Base-by-base conservation (phyloP, 2,888 invertebrate genomes). In the Limnephilus rhombicus region DNA sequence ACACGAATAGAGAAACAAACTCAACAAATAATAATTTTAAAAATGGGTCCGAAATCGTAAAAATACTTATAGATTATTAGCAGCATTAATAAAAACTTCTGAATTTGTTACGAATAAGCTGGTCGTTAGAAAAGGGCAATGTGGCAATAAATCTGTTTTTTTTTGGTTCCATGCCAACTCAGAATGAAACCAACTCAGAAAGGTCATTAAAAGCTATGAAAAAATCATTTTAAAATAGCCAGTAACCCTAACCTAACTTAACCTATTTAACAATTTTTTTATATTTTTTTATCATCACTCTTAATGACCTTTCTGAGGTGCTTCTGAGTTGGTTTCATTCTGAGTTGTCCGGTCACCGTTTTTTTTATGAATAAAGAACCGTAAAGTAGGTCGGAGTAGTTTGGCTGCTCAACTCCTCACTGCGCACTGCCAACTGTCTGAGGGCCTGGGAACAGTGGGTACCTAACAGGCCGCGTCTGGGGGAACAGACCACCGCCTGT, bases 331-430 rank as follows among this genome's bases (percentile, higher is more conserved):
- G n/a, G n/a, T n/a, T n/a, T n/a, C n/a, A n/a, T n/a, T n/a, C n/a
- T n/a, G n/a, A n/a, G n/a, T n/a, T n/a, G n/a, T n/a, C n/a, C n/a
- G n/a, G n/a, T n/a, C n/a, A n/a, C n/a, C n/a, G n/a, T n/a, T n/a
- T n/a, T n/a, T 91, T 91, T 85, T 91, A 41, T 80, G 86, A 91
- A 91, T 91, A 88, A 91, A 88, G 88, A 68, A 24, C 68, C 24
- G 68, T 68, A 68, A 68, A 68, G n/a, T 24, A 24, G 24, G 68
- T 68, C 68, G 68, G 68, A 68, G 24, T 68, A n/a, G 68, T 68
- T 68, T 68, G 68, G 68, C n/a, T 68, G 9, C 68, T 68, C 53
- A 18, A 18, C 53, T 53, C 53, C 18, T 53, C 53, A 53, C 53
- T 49, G 49, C 13, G 18, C 5, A 53, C 18, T 5, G 53, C 18